Evolutionary conservation across 2,113 vertebrate genomes (phyloP).

Genomic region (Agapornis roseicollis): DNA sequence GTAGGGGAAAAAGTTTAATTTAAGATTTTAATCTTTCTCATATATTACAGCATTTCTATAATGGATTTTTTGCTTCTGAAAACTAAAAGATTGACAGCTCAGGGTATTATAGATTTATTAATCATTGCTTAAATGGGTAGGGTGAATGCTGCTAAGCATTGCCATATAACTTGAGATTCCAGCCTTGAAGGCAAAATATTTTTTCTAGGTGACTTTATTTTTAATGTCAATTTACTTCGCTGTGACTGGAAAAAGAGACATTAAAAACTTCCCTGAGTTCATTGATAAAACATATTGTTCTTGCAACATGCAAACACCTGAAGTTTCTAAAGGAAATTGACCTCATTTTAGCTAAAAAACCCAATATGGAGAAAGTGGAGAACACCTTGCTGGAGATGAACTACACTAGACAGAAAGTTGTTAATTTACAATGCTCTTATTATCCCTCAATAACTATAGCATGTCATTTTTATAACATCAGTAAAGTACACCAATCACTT

Average conservation of each 20-base stretch:
- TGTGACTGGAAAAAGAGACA: neutral
- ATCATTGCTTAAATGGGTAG: conserved; percentile 68
- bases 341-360: neutral
- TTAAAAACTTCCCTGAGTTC: neutral
- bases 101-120: conserved; percentile 75
- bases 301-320: neutral
- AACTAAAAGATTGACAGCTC: conserved; percentile 75
- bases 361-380: neutral
- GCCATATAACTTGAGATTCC: neutral
- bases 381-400: neutral
- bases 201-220: conserved; percentile 49
- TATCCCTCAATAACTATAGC: neutral
- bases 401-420: neutral
- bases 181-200: conserved; percentile 17
- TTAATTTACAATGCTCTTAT: neutral
- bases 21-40: conserved; percentile 80
- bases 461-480: neutral
- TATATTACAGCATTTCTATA: conserved; percentile 74
- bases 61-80: conserved; percentile 75
- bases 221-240: conserved; percentile 1
- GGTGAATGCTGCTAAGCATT: conserved; percentile 2
- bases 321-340: neutral
- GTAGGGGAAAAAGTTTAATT: conserved; percentile 69
- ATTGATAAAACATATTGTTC: neutral
- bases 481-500: neutral